These are phyloP conservation scores for Colius striatus DNA, from an alignment of 2,113 vertebrate species.

Conservation along the genomic window DNA sequence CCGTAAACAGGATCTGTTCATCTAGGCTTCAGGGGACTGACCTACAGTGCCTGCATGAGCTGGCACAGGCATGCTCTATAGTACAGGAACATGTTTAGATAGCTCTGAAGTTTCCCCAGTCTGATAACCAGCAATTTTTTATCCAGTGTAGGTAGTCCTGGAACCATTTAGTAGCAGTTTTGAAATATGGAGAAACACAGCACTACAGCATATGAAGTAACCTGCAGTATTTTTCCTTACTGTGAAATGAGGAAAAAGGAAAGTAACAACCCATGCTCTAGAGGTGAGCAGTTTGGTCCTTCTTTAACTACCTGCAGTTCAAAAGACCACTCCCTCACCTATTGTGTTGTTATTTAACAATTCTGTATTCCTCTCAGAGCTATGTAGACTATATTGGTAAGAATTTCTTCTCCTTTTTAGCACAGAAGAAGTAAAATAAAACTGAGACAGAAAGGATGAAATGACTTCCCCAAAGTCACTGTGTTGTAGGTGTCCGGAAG, in stretches of 20 bases:
- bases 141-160: neutral
- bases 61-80: rapidly evolving
- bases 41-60: neutral
- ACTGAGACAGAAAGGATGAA: neutral
- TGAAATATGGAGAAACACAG: neutral
- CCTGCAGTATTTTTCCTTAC: neutral
- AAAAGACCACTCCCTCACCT: neutral
- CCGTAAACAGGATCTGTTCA: rapidly evolving
- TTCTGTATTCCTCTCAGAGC: neutral
- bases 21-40: neutral
- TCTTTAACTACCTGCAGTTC: neutral
- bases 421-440: constrained; percentile 4
- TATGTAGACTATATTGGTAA: neutral
- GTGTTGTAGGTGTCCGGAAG: too few relatives aligned
- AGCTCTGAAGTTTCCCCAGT: neutral
- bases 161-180: neutral
- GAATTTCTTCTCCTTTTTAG: neutral
- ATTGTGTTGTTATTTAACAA: neutral
- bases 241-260: neutral
- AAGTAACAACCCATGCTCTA: neutral
- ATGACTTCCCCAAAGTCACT: neutral
- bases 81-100: neutral
- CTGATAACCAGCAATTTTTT: neutral
- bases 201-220: neutral
- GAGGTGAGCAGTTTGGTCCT: neutral